A percentile compares a stretch with the other conserved stretches of the same genome.
These are phyloP conservation scores for Hirudinaria manillensis DNA, from an alignment of 2,888 invertebrate species.

Conservation along the genomic window DNA sequence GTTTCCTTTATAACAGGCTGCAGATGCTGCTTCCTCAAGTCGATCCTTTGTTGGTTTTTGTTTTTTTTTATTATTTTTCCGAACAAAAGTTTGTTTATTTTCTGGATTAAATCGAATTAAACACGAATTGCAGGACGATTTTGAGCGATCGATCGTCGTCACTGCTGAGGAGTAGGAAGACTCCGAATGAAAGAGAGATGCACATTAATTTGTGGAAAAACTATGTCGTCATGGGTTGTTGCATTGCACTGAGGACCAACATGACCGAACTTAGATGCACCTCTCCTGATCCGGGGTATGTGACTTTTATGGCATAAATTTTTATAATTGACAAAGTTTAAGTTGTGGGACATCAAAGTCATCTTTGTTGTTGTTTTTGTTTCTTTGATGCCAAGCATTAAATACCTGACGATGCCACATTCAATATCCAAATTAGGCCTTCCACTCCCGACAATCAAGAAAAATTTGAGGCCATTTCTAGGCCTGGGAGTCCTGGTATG, in stretches of 20 bases:
- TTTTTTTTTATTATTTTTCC: background rate
- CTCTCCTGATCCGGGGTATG: slow-evolving; percentile 36
- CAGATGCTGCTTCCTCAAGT: slow-evolving; percentile 80
- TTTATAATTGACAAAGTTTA: background rate
- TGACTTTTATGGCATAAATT: no score
- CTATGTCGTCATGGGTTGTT: slow-evolving; percentile 90
- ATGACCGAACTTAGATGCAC: slow-evolving; percentile 33
- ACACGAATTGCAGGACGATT: background rate
- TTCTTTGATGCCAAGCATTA: background rate
- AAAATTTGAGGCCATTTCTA: slow-evolving; percentile 20
- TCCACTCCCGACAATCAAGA: slow-evolving; percentile 36
- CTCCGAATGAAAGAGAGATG: slow-evolving; percentile 81
- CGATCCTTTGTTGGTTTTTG: slow-evolving; percentile 63
- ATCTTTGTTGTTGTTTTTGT: background rate
- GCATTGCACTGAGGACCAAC: slow-evolving; percentile 82
- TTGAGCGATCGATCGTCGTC: slow-evolving; percentile 74
- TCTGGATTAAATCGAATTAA: background rate
- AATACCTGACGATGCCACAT: background rate
- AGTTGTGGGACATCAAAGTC: background rate
- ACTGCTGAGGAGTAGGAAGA: slow-evolving; percentile 68
- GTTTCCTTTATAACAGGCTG: slow-evolving; percentile 76
- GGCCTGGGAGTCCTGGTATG: slow-evolving; percentile 53
- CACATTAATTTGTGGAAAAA: slow-evolving; percentile 97
- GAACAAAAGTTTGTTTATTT: background rate
- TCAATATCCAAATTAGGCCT: slow-evolving; percentile 60